Base-by-base conservation (phyloP, 2,113 vertebrate species). In the Bos taurus region DNA sequence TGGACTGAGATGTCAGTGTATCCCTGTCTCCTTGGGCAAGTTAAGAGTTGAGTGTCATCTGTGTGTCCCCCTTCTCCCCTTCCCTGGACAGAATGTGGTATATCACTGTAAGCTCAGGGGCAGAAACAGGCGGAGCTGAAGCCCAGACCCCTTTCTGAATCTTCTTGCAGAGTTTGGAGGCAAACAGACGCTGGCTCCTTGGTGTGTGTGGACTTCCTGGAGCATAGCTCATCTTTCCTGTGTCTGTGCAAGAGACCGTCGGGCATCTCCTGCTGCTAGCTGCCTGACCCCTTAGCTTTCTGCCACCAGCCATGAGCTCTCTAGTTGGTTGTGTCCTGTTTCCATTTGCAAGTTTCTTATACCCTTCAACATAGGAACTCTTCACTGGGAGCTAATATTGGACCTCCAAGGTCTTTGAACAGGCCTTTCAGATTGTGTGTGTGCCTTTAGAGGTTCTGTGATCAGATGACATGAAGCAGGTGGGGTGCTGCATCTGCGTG, bases 181-280 rank as follows among this genome's bases (percentile, higher is more conserved):
- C n/a, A 2, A 21, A 8, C 8, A 2, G 4, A 4, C 1, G 1
- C n/a, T 28, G 13, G 15, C 56, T 21, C 6, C 2, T 16, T 3
- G 0, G 25, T 26, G 46, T 2, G 0, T 5, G 5, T 6, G 4
- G 10, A 50, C 14, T 10, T 2, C n/a, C 17, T 4, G n/a, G 57
- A 7, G 1, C 2, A 1, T 52, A 26, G 59, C 28, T 74, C 5
- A 1, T 21, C n/a, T 54, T 30, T 43, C 48, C 4, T 11, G 1
- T 10, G 15, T 48, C 62, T 25, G 28, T 40, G 54, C 59, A 10
- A 33, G 17, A 26, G 60, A 62, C 33, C 26, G 19, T 28, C 6
- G 0, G 40, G 43, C 43, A 0, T 40, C 30, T 28, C 50, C n/a
- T 0, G 5, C 0, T 25, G 88, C 83, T 5, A 30, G 19, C 14